A percentile compares a stretch with the other conserved stretches of the same genome.
These are phyloP conservation scores for Tetramorium simillimum DNA, from an alignment of 1,140 invertebrate genomes.

Conservation along the genomic window DNA sequence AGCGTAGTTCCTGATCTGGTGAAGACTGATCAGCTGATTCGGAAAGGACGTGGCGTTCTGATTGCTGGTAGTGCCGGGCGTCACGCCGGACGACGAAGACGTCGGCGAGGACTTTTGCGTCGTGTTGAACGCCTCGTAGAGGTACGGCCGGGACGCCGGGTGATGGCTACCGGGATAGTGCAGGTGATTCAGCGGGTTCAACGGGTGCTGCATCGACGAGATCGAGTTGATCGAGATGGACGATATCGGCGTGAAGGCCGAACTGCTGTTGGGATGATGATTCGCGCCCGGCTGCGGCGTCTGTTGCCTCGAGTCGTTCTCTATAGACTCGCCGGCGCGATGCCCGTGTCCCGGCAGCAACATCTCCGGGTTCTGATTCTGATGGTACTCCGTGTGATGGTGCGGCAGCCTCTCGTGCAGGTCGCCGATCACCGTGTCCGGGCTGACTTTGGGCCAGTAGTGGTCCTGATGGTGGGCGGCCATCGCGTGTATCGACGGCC, in stretches of 20 bases:
- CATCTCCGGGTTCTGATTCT: conserved; percentile 86
- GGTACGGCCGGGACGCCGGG: conserved; percentile 92
- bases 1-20: conserved; percentile 98
- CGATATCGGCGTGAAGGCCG: conserved; percentile 96
- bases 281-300: conserved; percentile 82
- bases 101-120: conserved; percentile 84
- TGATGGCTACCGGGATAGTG: conserved; percentile 86
- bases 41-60: conserved; percentile 92
- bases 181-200: conserved; percentile 90
- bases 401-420: conserved; percentile 89
- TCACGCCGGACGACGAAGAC: conserved; percentile 78
- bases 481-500: conserved; percentile 87
- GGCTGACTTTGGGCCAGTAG: conserved; percentile 93
- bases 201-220: conserved; percentile 83
- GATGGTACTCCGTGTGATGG: conserved; percentile 88
- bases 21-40: conserved; percentile 97
- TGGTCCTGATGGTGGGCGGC: conserved; percentile 87
- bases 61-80: conserved; percentile 78
- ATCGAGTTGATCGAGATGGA: conserved; percentile 90
- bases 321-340: conserved; percentile 76
- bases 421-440: conserved; percentile 89
- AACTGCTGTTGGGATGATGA: conserved; percentile 88
- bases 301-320: conserved; percentile 84
- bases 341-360: conserved; percentile 77
- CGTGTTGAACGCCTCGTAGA: conserved; percentile 96